Evolutionary conservation across 2,113 vertebrate species (phyloP), one percentile per base, ranked within the genome.

Genomic region (Anoura caudifer): DNA sequence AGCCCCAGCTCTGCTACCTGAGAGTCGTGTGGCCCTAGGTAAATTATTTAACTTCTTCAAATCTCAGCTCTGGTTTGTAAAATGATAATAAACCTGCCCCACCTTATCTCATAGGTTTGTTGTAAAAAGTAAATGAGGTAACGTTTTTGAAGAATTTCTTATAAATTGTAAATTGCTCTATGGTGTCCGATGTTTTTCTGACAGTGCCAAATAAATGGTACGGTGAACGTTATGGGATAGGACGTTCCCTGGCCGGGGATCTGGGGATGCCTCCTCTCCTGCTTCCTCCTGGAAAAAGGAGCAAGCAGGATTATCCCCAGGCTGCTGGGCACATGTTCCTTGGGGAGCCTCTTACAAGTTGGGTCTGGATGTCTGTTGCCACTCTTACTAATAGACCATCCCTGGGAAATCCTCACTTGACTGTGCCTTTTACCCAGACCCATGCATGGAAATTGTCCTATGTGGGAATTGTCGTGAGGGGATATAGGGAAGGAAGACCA

Each of bases 101-200:
- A 0, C 59, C 41, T 95, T 75, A 80, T 81, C 87, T 63, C 75
- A 72, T 28, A 67, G 69, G 43, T 87, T 75, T 90, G 80, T 84
- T 94, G 41, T 94, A 93, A 95, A 97, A 92, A 90, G n/a, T 89
- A 84, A 95, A 67, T 10, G n/a, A 69, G 43, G 16, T 72, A 16
- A 63, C 43, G 16, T 80, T 77, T 81, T 92, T 94, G 81, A 96
- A 89, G 80, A 86, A 73, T 54, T 69, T 86, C 61, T 87, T 38
- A n/a, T 83, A 95, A 67, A 63, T 24, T 69, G 69, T 56, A 43
- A 80, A 69, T 43, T 84, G 63, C n/a, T 70, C 63, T 63, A 0
- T 31, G 77, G 72, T 36, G 17, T 70, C 50, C 8, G 8, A 4
- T 63, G 50, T 87, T 81, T 93, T 85, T 86, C 83, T 76, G 59